Percentiles rank a stretch among this genome's conserved stretches.
These are phyloP conservation scores for Sebastes glaucus DNA, from an alignment of 2,797 vertebrate species.

Conservation along the genomic window DNA sequence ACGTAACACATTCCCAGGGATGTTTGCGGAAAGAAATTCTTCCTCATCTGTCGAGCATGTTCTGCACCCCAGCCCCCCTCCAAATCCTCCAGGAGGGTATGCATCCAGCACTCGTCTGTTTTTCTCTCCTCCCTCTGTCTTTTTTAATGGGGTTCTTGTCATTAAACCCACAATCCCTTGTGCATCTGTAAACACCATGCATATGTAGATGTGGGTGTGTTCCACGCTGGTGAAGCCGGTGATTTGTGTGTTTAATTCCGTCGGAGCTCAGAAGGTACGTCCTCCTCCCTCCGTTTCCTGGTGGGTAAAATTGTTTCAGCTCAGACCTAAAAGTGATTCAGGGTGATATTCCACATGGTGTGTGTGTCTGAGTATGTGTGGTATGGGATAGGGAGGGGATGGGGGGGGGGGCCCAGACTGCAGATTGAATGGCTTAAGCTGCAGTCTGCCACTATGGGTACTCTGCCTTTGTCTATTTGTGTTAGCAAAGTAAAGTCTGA, in stretches of 20 bases:
- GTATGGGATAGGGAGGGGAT: background rate
- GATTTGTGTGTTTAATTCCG: conserved; percentile 30
- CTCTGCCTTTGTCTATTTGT: conserved; percentile 57
- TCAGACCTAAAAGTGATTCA: conserved; percentile 28
- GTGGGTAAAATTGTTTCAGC: conserved; percentile 19
- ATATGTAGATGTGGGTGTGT: background rate
- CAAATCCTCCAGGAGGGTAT: conserved; percentile 12
- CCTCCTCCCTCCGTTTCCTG: background rate
- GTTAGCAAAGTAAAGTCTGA: conserved; percentile 62
- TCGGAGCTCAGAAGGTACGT: background rate
- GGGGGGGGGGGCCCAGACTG: background rate
- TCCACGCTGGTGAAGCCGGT: background rate
- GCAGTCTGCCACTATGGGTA: conserved; percentile 32
- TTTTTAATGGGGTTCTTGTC: conserved; percentile 12
- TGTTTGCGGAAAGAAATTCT: conserved; percentile 82
- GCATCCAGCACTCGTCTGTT: conserved; percentile 22
- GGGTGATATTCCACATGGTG: conserved; percentile 35
- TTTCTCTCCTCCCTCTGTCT: background rate
- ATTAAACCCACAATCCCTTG: conserved; percentile 22
- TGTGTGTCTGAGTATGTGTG: conserved; percentile 42
- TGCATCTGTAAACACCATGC: conserved; percentile 19
- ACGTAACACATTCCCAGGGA: conserved; percentile 81
- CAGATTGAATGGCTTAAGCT: conserved; percentile 33
- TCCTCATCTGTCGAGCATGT: conserved; percentile 76
- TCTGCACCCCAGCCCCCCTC: conserved; percentile 13